phyloP scores from a whole-genome alignment of 2,113 vertebrate species.

The Dendrocopos noguchii region DNA sequence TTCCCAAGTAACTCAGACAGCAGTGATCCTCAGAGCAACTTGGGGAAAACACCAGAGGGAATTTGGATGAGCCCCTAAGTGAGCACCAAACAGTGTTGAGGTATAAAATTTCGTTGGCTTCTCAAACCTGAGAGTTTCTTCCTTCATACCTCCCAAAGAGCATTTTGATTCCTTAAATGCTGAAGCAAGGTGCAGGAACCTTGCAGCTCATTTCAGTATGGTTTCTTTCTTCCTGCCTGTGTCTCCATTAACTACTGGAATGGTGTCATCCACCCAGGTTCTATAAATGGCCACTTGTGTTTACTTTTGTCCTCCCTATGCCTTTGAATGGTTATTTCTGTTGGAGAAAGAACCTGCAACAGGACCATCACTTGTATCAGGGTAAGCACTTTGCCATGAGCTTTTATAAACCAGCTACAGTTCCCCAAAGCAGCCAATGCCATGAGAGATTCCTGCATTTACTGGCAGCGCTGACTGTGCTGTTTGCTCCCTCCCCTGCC shows the following conservation, averaged over 20 bases:
- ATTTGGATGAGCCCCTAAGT: neutral
- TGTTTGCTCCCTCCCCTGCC: neutral
- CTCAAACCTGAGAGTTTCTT: neutral
- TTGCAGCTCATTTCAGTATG: neutral
- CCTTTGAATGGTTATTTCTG: neutral
- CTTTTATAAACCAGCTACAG: neutral
- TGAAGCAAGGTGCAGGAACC: neutral
- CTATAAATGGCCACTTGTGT: neutral
- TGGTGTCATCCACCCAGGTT: rapidly evolving
- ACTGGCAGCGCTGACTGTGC: neutral
- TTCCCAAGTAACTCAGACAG: conserved; percentile 9
- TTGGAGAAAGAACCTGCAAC: neutral
- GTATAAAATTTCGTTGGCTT: neutral
- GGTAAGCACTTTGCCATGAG: neutral
- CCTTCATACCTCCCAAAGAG: neutral
- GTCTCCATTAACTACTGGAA: neutral
- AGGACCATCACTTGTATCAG: neutral
- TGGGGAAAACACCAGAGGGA: neutral
- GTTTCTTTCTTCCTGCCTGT: neutral
- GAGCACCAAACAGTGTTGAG: neutral
- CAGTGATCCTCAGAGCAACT: neutral
- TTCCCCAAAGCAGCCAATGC: neutral
- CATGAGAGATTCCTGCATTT: neutral
- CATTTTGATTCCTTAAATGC: neutral
- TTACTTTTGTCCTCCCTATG: neutral